Base-by-base conservation (phyloP, 2,113 vertebrate genomes). In the human region DNA sequence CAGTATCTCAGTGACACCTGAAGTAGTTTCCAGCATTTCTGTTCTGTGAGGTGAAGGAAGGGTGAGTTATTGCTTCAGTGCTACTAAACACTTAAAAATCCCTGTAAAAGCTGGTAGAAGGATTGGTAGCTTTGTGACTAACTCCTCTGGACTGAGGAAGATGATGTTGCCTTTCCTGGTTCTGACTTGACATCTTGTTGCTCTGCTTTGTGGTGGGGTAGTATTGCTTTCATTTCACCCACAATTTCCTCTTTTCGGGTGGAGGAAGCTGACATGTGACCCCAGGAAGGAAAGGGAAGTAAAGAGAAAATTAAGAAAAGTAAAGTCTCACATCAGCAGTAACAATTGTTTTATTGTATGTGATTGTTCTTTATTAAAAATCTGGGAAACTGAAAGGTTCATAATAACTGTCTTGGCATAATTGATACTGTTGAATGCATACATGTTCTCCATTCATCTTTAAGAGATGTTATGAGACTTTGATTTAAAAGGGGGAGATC, bases 191-290 rank as follows among this genome's bases (percentile, higher is more conserved):
- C 10, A 38, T 75, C 4, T 92, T 83, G n/a, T 93, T 89, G n/a
- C 73, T 78, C n/a, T 87, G 9, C 40, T 79, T 78, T 87, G 59
- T 61, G 12, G 61, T 64, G 13, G 43, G 59, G 25, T 78, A 75
- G 43, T 66, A 55, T 52, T 92, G 16, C 13, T 83, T 43, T 48
- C 43, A 45, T 97, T 93, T 84, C 55, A 96, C 70, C 68, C 66
- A 93, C 43, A 92, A 0, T 59, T 97, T 97, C 88, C 82, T 81
- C 84, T 95, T 96, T 90, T 64, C n/a, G 75, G 45, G 61, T 84
- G 11, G 59, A 87, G 30, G 88, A 93, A 94, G 57, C 55, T 96
- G 80, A 95, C 75, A 38, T 27, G 88, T 35, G 38, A 83, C 52
- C n/a, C 70, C 81, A 94, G 79, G 40, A 88, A 91, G n/a, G 45